Evolutionary conservation across 2,797 vertebrate genomes (phyloP), one percentile per base, ranked within the genome.

Genomic region (Gallirallus australis): DNA sequence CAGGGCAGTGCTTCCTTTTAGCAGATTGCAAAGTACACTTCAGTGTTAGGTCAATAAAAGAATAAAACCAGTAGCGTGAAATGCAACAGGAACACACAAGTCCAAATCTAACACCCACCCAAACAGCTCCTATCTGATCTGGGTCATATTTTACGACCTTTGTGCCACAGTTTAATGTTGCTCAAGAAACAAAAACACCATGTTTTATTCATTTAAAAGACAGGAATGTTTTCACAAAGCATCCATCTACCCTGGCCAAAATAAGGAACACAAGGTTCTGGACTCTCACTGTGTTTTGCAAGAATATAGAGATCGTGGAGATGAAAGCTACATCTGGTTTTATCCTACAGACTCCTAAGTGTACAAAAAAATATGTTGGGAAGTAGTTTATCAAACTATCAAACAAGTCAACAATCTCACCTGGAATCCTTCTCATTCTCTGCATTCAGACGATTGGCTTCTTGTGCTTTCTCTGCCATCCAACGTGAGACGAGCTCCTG

Each of bases 391-490:
- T 60, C 42, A 85, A 63, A n/a, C 3, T 59, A 84, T 60, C 42
- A 85, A 63, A n/a, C 3, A 57, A 11, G 4, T 12, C 21, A 9
- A 3, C 15, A 18, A 37, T 31, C 95, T 86, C 79, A 99, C 99
- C 98, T 99, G 89, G 97, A 98, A 97, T 99, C 99, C 95, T 99
- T 99, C 95, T 99, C 99, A 33, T 99, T 99, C 97, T 99, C 99
- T 0, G 99, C 99, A 40, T 99, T 99, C 21, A 99, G 98, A 47
- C 98, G 97, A 97, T 99, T 99, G 78, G 99, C 99, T 97, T 99
- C 99, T 96, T 99, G 99, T 24, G 99, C 99, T 78, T 99, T 99
- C 98, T 99, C 99, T 0, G 99, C 99, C 99, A 99, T 99, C 99
- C 99, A 99, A 23, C 99, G 98, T 0, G 99, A 98, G 84, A 99